phyloP scores from a whole-genome alignment of 2,797 vertebrate species.

The Sebastes umbrosus region DNA sequence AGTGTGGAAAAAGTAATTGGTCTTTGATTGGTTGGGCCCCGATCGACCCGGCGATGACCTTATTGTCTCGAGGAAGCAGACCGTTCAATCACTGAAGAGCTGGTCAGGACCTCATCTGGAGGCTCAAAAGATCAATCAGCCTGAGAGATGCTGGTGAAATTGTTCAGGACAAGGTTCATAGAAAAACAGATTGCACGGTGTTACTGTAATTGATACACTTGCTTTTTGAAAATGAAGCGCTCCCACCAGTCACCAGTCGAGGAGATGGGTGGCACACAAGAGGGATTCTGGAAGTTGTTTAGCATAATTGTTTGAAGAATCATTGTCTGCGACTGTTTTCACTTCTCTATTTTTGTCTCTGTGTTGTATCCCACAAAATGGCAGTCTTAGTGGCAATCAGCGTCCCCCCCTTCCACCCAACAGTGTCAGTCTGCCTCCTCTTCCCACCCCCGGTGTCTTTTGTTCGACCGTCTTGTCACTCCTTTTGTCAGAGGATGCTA shows the following conservation, averaged over 20 bases:
- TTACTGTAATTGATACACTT: conserved; percentile 35
- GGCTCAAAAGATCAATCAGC: conserved; percentile 48
- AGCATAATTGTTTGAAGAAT: conserved; percentile 55
- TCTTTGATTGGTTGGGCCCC: conserved; percentile 22
- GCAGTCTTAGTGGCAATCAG: conserved; percentile 66
- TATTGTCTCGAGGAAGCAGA: conserved; percentile 6
- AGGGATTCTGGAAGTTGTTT: conserved; percentile 42
- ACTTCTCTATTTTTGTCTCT: conserved; percentile 50
- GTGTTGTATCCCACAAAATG: conserved; percentile 65
- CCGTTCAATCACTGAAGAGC: conserved; percentile 33
- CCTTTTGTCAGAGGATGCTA: conserved; percentile 62
- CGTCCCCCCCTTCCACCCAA: conserved; percentile 16
- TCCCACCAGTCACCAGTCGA: conserved; percentile 20
- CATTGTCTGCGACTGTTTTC: conserved; percentile 48
- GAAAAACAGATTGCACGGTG: neutral
- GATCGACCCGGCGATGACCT: conserved; percentile 41
- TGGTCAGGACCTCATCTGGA: conserved; percentile 42
- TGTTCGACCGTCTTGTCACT: conserved; percentile 59
- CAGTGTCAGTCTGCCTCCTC: conserved; percentile 58
- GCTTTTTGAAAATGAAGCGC: conserved; percentile 24
- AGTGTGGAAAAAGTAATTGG: conserved; percentile 34
- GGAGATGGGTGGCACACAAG: conserved; percentile 4
- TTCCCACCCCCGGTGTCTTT: conserved; percentile 58
- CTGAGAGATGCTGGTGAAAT: conserved; percentile 24
- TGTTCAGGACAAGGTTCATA: conserved; percentile 25